Evolutionary conservation across 2,888 invertebrate species (phyloP).

Genomic region (Chirona hameri): DNA sequence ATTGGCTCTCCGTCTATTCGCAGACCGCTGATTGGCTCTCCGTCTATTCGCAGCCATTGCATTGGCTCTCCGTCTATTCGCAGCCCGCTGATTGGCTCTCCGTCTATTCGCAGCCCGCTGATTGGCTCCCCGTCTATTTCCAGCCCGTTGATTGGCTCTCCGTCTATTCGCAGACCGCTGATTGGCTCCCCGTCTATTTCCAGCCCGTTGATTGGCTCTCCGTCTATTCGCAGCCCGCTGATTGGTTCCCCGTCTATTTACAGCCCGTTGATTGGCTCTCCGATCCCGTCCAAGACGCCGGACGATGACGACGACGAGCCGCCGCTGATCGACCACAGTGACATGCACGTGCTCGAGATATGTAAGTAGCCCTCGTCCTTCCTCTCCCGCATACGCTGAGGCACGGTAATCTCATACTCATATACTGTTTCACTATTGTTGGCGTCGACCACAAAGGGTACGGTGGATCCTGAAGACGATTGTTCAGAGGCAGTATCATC

Average conservation of each 20-base stretch:
- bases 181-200: neutral
- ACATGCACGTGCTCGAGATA: slow-evolving; percentile 70
- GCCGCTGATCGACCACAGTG: slow-evolving; percentile 69
- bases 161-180: neutral
- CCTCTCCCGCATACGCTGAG: neutral
- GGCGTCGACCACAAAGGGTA: too few species aligned
- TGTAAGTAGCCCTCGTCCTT: neutral
- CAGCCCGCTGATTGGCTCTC: too few species aligned
- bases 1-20: too few species aligned
- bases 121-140: neutral
- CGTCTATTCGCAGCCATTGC: neutral
- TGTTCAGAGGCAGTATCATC: too few species aligned
- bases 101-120: neutral
- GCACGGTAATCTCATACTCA: too few species aligned
- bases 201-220: neutral
- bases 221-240: neutral
- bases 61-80: neutral
- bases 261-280: slow-evolving; percentile 13
- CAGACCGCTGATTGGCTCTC: too few species aligned
- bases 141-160: neutral
- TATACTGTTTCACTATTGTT: too few species aligned
- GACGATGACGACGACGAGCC: neutral
- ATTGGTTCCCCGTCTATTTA: neutral
- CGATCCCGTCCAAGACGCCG: neutral
- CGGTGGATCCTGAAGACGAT: too few species aligned